Percentiles rank a stretch among this genome's conserved stretches.
Conservation (phyloP, 2,888 invertebrate genomes). For the Chymomyza procnemis region DNA sequence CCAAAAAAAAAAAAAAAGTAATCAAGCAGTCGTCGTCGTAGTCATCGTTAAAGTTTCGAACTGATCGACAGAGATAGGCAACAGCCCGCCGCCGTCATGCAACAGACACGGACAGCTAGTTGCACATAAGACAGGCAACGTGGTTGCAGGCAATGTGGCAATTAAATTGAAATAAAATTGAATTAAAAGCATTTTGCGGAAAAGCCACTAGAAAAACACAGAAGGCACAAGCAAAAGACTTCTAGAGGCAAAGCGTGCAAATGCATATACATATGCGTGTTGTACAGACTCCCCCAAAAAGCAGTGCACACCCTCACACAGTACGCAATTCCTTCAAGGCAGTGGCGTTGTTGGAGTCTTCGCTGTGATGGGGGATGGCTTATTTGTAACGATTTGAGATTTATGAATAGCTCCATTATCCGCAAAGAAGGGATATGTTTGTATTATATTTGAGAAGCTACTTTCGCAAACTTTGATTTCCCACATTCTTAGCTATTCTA, state of each 20-base stretch:
- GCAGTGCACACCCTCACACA: not conserved
- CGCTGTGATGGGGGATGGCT: too few species aligned
- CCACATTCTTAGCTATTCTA: too few species aligned
- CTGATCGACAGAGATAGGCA: constrained; percentile 61
- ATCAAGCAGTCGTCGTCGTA: constrained; percentile 30
- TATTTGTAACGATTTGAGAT: too few species aligned
- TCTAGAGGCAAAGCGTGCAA: not conserved
- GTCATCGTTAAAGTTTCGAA: constrained; percentile 35
- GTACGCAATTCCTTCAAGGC: constrained; percentile 19
- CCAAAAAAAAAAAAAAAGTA: too few species aligned
- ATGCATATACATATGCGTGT: not conserved
- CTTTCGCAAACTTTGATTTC: too few species aligned
- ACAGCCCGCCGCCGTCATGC: constrained; percentile 38
- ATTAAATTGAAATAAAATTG: constrained; percentile 70
- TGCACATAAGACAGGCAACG: not conserved
- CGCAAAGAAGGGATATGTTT: too few species aligned
- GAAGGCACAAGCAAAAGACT: not conserved
- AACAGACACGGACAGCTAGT: too few species aligned
- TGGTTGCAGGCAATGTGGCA: constrained; percentile 58
- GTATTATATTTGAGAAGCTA: too few species aligned
- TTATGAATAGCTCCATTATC: too few species aligned
- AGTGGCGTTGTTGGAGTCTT: too few species aligned
- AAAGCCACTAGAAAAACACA: constrained; percentile 58
- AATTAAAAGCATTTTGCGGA: constrained; percentile 72
- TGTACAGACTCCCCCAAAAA: not conserved